phyloP scores from a whole-genome alignment of 1,140 invertebrate genomes.

The Anoplophora glabripennis region DNA sequence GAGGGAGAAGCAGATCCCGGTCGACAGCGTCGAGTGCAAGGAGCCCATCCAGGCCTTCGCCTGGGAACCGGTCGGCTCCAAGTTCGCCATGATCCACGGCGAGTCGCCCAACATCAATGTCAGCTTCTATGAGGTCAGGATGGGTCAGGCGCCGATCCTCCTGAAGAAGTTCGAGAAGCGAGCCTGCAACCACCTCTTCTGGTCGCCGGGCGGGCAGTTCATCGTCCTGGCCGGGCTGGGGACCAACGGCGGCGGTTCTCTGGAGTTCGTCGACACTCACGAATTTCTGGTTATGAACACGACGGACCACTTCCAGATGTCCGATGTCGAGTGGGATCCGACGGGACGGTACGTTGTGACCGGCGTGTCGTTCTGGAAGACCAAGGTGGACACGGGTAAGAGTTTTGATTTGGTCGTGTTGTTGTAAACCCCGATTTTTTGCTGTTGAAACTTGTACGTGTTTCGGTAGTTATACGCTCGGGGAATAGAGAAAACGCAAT shows the following conservation, averaged over 20 bases:
- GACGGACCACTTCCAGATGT: constrained; percentile 87
- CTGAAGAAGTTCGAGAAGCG: constrained; percentile 90
- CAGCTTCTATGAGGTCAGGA: constrained; percentile 84
- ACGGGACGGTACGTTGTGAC: constrained; percentile 97
- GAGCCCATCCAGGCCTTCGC: constrained; percentile 93
- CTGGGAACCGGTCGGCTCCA: constrained; percentile 96
- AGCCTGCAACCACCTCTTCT: constrained; percentile 91
- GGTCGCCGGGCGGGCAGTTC: constrained; percentile 95
- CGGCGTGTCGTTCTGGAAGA: constrained; percentile 92
- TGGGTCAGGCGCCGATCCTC: constrained; percentile 79
- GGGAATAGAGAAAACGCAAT: neutral
- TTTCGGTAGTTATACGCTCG: constrained; percentile 12
- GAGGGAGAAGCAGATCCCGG: constrained; percentile 96
- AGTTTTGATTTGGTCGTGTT: neutral
- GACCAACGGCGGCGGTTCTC: constrained; percentile 77
- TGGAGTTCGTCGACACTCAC: constrained; percentile 94
- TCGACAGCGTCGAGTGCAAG: constrained; percentile 94
- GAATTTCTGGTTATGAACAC: constrained; percentile 93
- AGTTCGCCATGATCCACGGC: constrained; percentile 95
- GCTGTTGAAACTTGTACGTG: constrained; percentile 2
- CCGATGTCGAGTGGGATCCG: constrained; percentile 98
- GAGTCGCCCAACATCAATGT: constrained; percentile 86
- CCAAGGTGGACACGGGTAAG: constrained; percentile 85
- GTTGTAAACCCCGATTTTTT: constrained; percentile 12
- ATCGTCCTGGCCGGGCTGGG: constrained; percentile 85